A percentile compares a stretch with the other conserved stretches of the same genome.
Conservation (phyloP, 2,113 vertebrate species). For the Tamias sibiricus region DNA sequence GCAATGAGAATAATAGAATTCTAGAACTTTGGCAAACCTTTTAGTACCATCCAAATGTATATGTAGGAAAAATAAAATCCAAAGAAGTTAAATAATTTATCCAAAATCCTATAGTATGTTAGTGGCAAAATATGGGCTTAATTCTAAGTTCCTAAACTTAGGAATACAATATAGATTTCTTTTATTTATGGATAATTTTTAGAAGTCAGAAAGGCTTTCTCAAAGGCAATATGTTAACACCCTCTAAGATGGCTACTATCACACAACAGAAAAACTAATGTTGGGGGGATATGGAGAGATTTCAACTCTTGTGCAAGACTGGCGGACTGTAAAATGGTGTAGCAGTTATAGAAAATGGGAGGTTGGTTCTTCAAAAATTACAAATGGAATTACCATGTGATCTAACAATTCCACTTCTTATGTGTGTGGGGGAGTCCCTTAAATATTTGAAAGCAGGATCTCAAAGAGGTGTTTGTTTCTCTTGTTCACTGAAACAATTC, state of each 20-base stretch:
- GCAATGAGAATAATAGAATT: constrained; percentile 10
- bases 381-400: background rate
- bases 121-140: background rate
- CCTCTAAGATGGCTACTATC: background rate
- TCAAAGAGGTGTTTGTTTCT: background rate
- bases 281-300: background rate
- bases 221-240: background rate
- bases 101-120: background rate
- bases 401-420: background rate
- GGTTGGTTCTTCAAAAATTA: background rate
- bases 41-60: background rate
- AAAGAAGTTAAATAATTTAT: background rate
- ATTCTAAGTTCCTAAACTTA: background rate
- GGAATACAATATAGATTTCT: background rate
- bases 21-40: background rate
- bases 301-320: background rate
- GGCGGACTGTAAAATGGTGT: background rate
- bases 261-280: background rate
- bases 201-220: constrained; percentile 24
- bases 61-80: background rate
- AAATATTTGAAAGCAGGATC: background rate
- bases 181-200: constrained; percentile 7
- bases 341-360: background rate
- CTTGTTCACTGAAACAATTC: background rate
- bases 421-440: no score